Conservation (phyloP, 2,113 vertebrate genomes). For the Anarhynchus alexandrinus region DNA sequence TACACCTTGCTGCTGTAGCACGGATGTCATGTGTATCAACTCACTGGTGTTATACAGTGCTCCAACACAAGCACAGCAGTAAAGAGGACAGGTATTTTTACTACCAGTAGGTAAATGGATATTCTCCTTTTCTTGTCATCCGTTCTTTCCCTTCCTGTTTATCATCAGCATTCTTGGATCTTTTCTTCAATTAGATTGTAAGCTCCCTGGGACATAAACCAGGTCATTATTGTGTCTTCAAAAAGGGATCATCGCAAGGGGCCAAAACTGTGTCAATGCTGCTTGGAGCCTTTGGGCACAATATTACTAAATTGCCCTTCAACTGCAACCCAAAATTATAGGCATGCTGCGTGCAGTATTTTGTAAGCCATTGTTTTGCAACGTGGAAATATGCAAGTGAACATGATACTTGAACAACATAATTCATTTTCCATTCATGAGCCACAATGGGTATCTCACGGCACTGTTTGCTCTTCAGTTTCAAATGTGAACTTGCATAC, state of each 20-base stretch:
- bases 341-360: conserved; percentile 56
- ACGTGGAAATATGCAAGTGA: conserved; percentile 66
- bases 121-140: not conserved
- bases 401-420: conserved; percentile 65
- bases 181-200: conserved; percentile 1
- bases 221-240: conserved; percentile 61
- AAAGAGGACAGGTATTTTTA: not conserved
- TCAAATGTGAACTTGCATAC: conserved; percentile 57
- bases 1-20: not conserved
- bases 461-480: conserved; percentile 45
- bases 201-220: conserved; percentile 37
- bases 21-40: fast-evolving
- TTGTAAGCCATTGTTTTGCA: conserved; percentile 70
- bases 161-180: conserved; percentile 17
- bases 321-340: conserved; percentile 56
- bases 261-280: conserved; percentile 35
- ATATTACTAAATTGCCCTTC: conserved; percentile 62
- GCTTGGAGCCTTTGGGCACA: conserved; percentile 46
- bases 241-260: conserved; percentile 17
- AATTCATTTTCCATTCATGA: conserved; percentile 68
- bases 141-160: not conserved
- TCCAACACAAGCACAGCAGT: not conserved
- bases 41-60: not conserved
- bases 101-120: not conserved
- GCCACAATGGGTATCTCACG: conserved; percentile 63